Evolutionary conservation across 2,888 invertebrate species (phyloP).

Genomic region (Pammene fasciana): DNA sequence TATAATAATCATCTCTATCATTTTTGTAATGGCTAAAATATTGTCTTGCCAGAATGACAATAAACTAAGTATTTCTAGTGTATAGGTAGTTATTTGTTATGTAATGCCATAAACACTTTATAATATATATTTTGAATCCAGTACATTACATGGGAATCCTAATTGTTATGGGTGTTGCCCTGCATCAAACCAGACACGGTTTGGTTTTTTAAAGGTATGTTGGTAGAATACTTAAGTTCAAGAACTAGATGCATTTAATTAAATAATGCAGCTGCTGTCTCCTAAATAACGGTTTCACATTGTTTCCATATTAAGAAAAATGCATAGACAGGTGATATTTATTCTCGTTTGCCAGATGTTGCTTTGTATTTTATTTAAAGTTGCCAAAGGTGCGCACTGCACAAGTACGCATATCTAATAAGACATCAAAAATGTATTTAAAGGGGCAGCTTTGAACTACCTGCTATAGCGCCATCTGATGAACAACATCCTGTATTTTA

Average conservation of each 20-base stretch:
- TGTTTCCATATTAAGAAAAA: not conserved
- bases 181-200: too few species aligned
- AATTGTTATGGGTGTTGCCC: too few species aligned
- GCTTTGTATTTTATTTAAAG: slow-evolving; percentile 20
- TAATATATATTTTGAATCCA: too few species aligned
- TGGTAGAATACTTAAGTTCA: not conserved
- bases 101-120: too few species aligned
- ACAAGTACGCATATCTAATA: not conserved
- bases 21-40: too few species aligned
- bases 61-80: too few species aligned
- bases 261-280: slow-evolving; percentile 3
- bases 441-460: slow-evolving; percentile 9
- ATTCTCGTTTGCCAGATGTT: slow-evolving; percentile 42
- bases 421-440: slow-evolving; percentile 14
- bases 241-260: not conserved
- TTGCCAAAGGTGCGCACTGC: slow-evolving; percentile 31
- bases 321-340: slow-evolving; percentile 45
- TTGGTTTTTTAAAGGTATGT: too few species aligned
- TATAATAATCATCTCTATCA: too few species aligned
- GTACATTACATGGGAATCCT: too few species aligned
- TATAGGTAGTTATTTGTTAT: too few species aligned
- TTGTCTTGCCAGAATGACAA: too few species aligned
- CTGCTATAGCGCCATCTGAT: slow-evolving; percentile 2
- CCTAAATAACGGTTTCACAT: slow-evolving; percentile 9
- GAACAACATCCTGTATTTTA: slow-evolving; percentile 18